Percentiles rank a stretch among this genome's conserved stretches.
These are phyloP conservation scores for Anguilla marmorata DNA, from an alignment of 2,797 vertebrate species.

Conservation along the genomic window DNA sequence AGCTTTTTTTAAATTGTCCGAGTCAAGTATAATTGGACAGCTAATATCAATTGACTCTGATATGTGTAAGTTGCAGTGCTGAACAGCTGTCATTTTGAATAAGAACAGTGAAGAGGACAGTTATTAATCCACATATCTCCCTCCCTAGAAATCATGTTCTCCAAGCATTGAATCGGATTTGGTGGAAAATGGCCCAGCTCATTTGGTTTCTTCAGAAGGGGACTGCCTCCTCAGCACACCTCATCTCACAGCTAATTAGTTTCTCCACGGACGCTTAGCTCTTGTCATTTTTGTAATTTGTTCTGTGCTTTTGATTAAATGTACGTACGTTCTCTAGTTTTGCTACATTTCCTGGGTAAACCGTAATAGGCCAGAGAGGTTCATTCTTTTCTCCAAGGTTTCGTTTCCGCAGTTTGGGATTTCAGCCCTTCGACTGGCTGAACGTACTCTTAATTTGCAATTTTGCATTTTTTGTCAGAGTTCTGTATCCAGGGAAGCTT, in stretches of 20 bases:
- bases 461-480: background rate
- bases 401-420: background rate
- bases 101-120: background rate
- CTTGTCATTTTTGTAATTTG: background rate
- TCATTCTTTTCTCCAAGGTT: background rate
- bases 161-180: background rate
- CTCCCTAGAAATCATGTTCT: background rate
- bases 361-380: background rate
- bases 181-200: background rate
- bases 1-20: background rate
- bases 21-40: background rate
- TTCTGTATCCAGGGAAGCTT: background rate
- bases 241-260: background rate
- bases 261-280: background rate
- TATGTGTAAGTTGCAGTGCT: background rate
- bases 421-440: background rate
- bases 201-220: background rate
- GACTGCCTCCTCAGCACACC: background rate
- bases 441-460: no score
- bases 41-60: background rate
- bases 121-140: background rate
- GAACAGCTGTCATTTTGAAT: background rate
- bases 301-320: background rate
- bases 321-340: background rate
- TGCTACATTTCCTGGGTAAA: background rate